A percentile compares a stretch with the other conserved stretches of the same genome.
These are phyloP conservation scores for Balearica regulorum DNA, from an alignment of 2,797 vertebrate genomes.

Conservation along the genomic window DNA sequence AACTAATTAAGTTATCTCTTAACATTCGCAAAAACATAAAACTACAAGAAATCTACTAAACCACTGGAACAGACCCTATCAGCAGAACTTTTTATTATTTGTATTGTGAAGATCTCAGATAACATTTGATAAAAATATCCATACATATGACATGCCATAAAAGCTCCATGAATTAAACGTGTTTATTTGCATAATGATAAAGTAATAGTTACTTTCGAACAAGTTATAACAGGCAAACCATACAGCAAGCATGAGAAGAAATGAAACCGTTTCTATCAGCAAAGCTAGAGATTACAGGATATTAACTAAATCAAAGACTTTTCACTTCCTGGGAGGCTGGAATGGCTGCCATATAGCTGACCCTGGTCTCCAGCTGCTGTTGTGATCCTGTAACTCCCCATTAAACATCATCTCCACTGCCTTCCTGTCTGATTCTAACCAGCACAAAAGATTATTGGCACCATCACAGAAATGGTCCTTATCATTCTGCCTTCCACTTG, in stretches of 20 bases:
- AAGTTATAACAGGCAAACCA: neutral
- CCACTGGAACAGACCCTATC: neutral
- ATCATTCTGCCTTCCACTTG: neutral
- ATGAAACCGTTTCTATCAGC: neutral
- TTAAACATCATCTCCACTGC: neutral
- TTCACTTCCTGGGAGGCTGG: neutral
- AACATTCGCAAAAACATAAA: neutral
- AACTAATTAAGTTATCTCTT: neutral
- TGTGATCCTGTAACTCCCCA: neutral
- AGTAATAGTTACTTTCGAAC: neutral
- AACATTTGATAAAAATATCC: neutral
- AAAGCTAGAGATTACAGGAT: neutral
- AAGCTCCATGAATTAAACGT: neutral
- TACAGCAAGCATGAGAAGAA: neutral
- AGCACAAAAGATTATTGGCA: neutral
- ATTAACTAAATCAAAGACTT: neutral
- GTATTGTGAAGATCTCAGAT: neutral
- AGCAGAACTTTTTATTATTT: neutral
- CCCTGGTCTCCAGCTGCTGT: neutral
- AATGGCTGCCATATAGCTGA: neutral
- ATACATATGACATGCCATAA: neutral
- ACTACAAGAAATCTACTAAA: neutral
- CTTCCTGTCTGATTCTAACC: neutral
- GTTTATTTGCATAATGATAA: neutral
- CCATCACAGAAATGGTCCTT: neutral